A percentile compares a stretch with the other conserved stretches of the same genome.
Evolutionary conservation across 2,888 invertebrate species (phyloP).

Genomic region (Parasteatoda lunata): DNA sequence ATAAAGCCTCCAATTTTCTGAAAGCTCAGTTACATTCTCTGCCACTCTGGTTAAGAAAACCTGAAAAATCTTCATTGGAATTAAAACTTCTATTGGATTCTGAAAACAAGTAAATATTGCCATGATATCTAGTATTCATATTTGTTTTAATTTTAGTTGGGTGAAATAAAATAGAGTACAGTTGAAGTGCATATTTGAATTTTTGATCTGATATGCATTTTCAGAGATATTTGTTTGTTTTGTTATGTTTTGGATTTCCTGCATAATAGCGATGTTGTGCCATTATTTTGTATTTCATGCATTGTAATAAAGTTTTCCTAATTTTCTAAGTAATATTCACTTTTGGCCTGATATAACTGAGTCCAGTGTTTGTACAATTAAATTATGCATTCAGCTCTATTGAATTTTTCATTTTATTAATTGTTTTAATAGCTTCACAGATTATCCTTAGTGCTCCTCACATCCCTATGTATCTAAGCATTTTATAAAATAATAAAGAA

Average conservation of each 20-base stretch:
- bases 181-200: not conserved
- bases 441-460: no score
- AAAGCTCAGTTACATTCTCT: conserved; percentile 84
- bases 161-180: not conserved
- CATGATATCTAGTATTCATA: not conserved
- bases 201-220: not conserved
- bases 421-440: no score
- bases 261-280: no score
- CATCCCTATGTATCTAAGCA: no score
- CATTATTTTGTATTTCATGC: no score
- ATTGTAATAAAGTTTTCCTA: no score
- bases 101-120: conserved; percentile 23
- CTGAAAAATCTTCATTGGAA: not conserved
- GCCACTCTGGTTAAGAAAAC: conserved; percentile 85
- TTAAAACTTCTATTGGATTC: conserved; percentile 22
- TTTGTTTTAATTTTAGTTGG: not conserved
- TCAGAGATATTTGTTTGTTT: not conserved
- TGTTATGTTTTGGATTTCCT: not conserved
- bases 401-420: no score
- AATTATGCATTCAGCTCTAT: no score
- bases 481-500: no score
- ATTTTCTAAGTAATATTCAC: no score
- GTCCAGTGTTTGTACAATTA: no score
- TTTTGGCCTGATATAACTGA: no score
- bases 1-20: conserved; percentile 84